Conservation (phyloP, 2,888 invertebrate genomes). For the Augiades crinisus region DNA sequence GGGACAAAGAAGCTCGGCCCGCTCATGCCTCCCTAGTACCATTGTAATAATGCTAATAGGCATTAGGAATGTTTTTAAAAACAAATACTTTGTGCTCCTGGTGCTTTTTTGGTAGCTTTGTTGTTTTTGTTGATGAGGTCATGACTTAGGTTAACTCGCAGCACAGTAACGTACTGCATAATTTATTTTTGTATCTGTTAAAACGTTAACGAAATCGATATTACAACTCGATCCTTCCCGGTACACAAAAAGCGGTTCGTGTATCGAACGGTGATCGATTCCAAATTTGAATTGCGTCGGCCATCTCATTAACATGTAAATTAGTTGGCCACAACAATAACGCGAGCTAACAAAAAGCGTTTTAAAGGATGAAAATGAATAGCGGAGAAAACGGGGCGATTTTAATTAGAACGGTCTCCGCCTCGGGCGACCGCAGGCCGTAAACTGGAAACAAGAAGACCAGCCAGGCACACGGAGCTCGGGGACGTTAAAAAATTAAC, state of each 20-base stretch:
- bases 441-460: constrained; percentile 41
- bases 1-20: constrained; percentile 61
- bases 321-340: constrained; percentile 75
- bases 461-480: constrained; percentile 39
- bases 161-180: no score
- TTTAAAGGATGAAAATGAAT: constrained; percentile 75
- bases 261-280: constrained; percentile 33
- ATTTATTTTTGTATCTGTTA: no score
- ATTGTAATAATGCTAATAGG: constrained; percentile 72
- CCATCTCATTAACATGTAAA: constrained; percentile 76
- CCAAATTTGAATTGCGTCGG: constrained; percentile 35
- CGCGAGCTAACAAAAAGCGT: constrained; percentile 71
- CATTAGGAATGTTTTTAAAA: constrained; percentile 59
- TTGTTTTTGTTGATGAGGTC: constrained; percentile 24
- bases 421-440: constrained; percentile 67
- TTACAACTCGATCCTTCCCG: neutral
- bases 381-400: constrained; percentile 72
- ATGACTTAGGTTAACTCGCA: neutral
- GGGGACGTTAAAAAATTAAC: constrained; percentile 50
- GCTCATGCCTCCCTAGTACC: constrained; percentile 58
- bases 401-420: constrained; percentile 73
- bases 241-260: neutral
- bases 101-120: constrained; percentile 17
- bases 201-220: no score
- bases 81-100: constrained; percentile 39